These are phyloP conservation scores for Synaphobranchus kaupii DNA, from an alignment of 2,797 vertebrate species.

Conservation along the genomic window DNA sequence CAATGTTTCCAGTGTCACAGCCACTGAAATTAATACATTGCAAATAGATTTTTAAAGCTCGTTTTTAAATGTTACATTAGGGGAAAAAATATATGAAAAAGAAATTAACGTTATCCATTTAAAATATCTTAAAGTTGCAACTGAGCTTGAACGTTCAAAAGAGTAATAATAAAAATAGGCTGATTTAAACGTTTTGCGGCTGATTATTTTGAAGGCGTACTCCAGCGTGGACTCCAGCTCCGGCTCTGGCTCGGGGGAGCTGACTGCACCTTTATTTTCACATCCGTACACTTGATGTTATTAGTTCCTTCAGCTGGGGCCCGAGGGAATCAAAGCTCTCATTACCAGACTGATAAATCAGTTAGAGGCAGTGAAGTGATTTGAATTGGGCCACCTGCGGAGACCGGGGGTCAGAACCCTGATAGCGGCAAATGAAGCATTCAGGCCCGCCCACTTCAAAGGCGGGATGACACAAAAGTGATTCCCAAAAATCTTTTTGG, in stretches of 20 bases:
- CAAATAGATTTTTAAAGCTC: neutral
- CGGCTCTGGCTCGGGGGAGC: neutral
- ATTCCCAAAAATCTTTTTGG: neutral
- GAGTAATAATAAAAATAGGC: neutral
- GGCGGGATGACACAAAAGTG: neutral
- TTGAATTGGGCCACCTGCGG: conserved; percentile 40
- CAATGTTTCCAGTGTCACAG: neutral
- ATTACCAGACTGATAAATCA: conserved; percentile 48
- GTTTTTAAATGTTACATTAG: neutral
- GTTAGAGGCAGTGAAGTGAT: conserved; percentile 47
- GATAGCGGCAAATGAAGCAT: conserved; percentile 40
- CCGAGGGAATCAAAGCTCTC: conserved; percentile 48
- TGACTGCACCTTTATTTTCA: conserved; percentile 1
- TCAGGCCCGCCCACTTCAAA: conserved; percentile 31
- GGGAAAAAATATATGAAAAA: neutral
- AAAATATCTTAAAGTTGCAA: neutral
- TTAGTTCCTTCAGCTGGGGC: conserved; percentile 53
- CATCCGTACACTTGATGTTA: conserved; percentile 41
- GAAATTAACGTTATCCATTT: neutral
- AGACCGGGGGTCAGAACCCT: conserved; percentile 29
- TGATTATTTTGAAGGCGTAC: neutral
- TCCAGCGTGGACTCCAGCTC: neutral
- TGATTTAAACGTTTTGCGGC: neutral
- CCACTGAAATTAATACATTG: neutral
- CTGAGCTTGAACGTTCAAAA: neutral